Base-by-base conservation (phyloP, 2,797 vertebrate genomes). In the Gymnoscopelus microlampas region DNA sequence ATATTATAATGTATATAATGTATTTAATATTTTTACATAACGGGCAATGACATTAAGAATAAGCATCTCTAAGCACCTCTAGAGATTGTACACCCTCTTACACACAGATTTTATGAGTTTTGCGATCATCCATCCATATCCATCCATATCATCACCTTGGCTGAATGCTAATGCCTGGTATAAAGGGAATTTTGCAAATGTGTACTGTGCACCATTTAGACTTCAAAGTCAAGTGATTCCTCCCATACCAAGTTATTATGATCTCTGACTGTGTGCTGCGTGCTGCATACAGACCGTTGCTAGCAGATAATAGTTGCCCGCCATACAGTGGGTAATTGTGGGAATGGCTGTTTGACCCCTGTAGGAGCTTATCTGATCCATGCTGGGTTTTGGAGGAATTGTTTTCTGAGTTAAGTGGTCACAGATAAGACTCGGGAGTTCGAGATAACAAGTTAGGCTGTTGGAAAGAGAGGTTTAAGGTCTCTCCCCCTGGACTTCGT, bases 251-350 rank as follows among this genome's bases (percentile, higher is more conserved):
- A 60, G 69, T 66, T 50, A 73, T 63, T 53, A 47, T 76, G 62
- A 68, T 63, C 69, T 69, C 39, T 62, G 70, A 62, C 69, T 73
- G 59, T 48, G 35, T 63, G 53, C 39, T 44, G 39, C 39, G 9
- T 10, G 39, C 39, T 44, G 39, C 39, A 44, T 10, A 44, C 39
- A 44, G 39, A 44, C 39, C 9, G 35, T 39, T 51, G 39, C 15
- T 69, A 55, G 32, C 60, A 68, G 76, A 62, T 77, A 80, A 75
- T 58, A 55, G 74, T 61, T n/a, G 11, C 63, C 48, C 72, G 65
- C 64, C 60, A 60, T 26, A 55, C 39, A 44, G 39, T 44, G 39
- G 61, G 60, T 84, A 72, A 77, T 71, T 65, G 64, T 71, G 39
- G 3, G 66, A 76, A 65, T 3, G 23, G 54, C 48, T 44, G 55